Conservation (phyloP, 2,797 vertebrate genomes). For the Chromobotia macracanthus region DNA sequence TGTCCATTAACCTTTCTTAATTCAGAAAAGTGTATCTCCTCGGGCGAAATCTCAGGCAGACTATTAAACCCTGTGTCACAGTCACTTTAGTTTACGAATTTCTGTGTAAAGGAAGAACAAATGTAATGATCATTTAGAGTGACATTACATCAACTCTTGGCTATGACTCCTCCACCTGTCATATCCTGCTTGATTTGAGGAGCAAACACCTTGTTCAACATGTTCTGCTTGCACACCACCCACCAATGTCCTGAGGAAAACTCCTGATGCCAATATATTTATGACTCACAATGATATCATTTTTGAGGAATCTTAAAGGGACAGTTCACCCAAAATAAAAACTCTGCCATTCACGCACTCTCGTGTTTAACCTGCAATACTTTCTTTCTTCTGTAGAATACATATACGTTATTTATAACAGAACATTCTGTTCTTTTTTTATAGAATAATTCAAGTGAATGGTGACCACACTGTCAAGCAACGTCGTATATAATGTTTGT, state of each 20-base stretch:
- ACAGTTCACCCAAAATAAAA: not conserved
- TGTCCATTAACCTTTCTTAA: not conserved
- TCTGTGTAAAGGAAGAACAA: not conserved
- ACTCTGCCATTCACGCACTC: not conserved
- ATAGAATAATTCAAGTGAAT: not conserved
- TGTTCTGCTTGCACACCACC: not conserved
- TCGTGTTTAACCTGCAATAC: not conserved
- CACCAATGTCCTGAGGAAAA: slow-evolving; percentile 12
- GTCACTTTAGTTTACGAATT: not conserved
- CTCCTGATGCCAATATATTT: not conserved
- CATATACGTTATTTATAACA: not conserved
- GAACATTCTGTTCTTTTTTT: not conserved
- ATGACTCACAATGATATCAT: not conserved
- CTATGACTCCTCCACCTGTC: not conserved
- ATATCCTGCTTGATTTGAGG: not conserved
- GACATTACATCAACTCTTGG: not conserved
- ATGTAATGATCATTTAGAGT: not conserved
- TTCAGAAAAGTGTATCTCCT: not conserved
- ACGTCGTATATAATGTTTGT: no score
- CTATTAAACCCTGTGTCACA: not conserved
- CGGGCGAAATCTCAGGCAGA: not conserved
- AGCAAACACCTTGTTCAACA: not conserved
- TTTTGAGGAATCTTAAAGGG: no score
- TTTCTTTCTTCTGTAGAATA: no score
- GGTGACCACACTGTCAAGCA: not conserved